Evolutionary conservation across 2,888 invertebrate species (phyloP).

Genomic region (Mimumesa dahlbomi): DNA sequence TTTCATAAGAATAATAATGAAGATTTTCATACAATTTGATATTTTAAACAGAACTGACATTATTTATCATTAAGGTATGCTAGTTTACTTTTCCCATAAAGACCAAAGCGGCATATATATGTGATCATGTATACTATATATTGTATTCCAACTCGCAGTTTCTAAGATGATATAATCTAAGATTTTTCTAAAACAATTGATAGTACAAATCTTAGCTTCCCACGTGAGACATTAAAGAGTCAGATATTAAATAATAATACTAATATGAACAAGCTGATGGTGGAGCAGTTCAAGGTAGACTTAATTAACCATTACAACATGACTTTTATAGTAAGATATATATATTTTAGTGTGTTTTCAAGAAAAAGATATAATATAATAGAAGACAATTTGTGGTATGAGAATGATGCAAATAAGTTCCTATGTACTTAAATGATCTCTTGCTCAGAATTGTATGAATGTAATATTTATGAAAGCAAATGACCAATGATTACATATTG

Average conservation of each 20-base stretch:
- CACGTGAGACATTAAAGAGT: conserved; percentile 1
- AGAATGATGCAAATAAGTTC: conserved; percentile 53
- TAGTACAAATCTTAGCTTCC: conserved; percentile 37
- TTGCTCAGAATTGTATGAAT: conserved; percentile 49
- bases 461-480: conserved; percentile 36
- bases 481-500: conserved; percentile 29
- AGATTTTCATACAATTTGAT: background rate
- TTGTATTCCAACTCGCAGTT: too few species aligned
- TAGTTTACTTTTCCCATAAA: too few species aligned
- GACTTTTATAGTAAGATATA: background rate
- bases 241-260: too few species aligned
- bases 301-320: too few species aligned
- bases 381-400: conserved; percentile 15
- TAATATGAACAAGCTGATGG: too few species aligned
- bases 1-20: conserved; percentile 8
- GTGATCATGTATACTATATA: too few species aligned
- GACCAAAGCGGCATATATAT: too few species aligned
- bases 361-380: conserved; percentile 6
- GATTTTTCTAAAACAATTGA: background rate
- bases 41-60: conserved; percentile 5
- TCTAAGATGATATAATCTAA: background rate
- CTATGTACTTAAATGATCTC: conserved; percentile 50
- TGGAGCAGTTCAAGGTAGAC: too few species aligned
- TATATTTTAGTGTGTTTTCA: conserved; percentile 15
- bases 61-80: conserved; percentile 23